phyloP scores from a whole-genome alignment of 2,113 vertebrate species.

The Trachemys scripta region DNA sequence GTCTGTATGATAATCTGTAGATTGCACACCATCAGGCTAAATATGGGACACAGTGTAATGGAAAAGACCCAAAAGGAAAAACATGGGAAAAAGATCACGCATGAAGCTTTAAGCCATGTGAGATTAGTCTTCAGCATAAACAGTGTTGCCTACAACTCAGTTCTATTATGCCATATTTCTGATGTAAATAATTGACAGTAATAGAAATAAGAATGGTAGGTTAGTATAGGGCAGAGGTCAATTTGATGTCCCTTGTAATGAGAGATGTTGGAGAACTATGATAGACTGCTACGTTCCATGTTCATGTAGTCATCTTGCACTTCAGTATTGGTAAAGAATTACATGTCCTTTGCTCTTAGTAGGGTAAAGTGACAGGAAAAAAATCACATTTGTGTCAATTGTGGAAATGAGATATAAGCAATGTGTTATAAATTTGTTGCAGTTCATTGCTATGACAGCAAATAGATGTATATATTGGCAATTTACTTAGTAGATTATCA shows the following conservation, averaged over 20 bases:
- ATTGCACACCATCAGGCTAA: not conserved
- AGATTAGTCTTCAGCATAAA: not conserved
- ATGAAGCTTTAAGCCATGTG: not conserved
- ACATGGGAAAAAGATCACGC: not conserved
- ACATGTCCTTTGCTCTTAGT: not conserved
- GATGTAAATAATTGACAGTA: not conserved
- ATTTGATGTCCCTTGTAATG: not conserved
- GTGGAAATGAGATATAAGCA: conserved; percentile 61
- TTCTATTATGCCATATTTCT: not conserved
- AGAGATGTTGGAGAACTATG: not conserved
- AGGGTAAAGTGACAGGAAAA: conserved; percentile 39
- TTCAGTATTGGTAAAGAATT: conserved; percentile 10
- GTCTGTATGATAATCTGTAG: not conserved
- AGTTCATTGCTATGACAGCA: conserved; percentile 60
- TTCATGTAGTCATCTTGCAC: conserved; percentile 18
- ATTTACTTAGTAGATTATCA: conserved; percentile 69
- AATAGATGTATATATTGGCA: conserved; percentile 68
- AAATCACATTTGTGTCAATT: conserved; percentile 50
- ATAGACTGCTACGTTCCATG: not conserved
- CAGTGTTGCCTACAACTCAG: not conserved
- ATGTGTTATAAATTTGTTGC: conserved; percentile 47
- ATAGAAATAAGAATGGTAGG: not conserved
- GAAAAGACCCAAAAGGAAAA: not conserved
- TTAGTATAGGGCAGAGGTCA: not conserved
- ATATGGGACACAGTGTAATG: not conserved